Evolutionary conservation across 2,888 invertebrate genomes (phyloP), one percentile per base, ranked within the genome.

Genomic region (Zelleria hepariella): DNA sequence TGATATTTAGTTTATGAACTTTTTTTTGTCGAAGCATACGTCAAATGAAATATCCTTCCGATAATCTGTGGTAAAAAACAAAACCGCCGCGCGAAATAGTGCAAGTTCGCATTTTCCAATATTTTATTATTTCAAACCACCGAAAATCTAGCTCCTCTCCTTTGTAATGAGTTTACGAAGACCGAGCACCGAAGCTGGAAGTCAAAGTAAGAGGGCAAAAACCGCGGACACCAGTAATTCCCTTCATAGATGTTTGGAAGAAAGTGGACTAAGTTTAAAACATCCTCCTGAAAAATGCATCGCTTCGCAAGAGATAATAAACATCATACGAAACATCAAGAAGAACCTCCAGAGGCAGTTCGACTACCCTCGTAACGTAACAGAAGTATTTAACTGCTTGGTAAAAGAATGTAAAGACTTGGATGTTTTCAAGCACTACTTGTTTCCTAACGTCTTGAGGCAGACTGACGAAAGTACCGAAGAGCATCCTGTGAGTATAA

Each of bases 281-380:
- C 63, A 70, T 58, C 78, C 83, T 49, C 84, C 86, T 8, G 75
- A 75, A 24, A 83, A 82, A 61, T 78, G 78, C 62, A 60, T 74
- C 61, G 70, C 74, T 53, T 66, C 72, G 1, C 63, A 73, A 8
- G 91, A 91, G 72, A 82, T 84, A 59, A 78, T 90, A 24, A 77
- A 83, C 49, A 83, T 91, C 62, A 78, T 90, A 6, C 77, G 84
- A 1, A 90, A 89, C 65, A 74, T 91, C 7, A 82, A 83, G n/a
- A 77, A 80, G 23, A 77, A 77, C 26, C 68, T 90, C 6, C 73
- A 78, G 60, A 78, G 77, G 60, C 78, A 84, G 57, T 71, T 77
- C 20, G 89, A 91, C 51, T 91, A 90, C 70, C 90, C 91, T 0
- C 80, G 89, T 52, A 91, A 91, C 68, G 74, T 91, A n/a, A 73